Base-by-base conservation (phyloP, 2,888 invertebrate genomes). In the Drosophila kuntzei region DNA sequence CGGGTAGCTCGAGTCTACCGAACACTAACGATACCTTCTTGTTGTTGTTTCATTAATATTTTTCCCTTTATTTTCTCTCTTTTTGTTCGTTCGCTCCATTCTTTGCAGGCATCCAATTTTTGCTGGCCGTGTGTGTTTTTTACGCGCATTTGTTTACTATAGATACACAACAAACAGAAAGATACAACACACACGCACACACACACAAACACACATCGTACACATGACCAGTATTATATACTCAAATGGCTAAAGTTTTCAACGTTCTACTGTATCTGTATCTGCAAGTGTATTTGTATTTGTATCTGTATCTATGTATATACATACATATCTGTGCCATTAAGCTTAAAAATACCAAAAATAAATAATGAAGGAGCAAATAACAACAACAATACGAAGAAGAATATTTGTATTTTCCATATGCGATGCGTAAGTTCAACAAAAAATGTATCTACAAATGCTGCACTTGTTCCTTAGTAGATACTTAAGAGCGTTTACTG, bases 91-190 rank as follows among this genome's bases (percentile, higher is more conserved):
- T 58, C 20, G 55, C 37, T 62, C 55, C 58, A 49, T 59, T 49
- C 60, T 60, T 57, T 55, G 41, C 57, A 64, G 59, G 57, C 80
- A 68, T 59, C 64, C 79, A 78, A 69, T 71, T 82, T 83, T 76
- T 50, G 62, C 67, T 76, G 66, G 55, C 37, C 53, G 64, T 85
- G 68, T 81, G 79, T 75, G 58, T 68, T 75, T 82, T 88, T 81
- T 81, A 81, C 89, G 81, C 89, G 81, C 89, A 69, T 86, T 81
- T 81, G 81, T 81, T 81, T 81, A 81, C 81, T 86, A 80, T 55
- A 76, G 83, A 85, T 86, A 85, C 88, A 85, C 79, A 80, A 77
- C 69, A 81, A 85, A 69, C 66, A 51, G 49, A 62, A 51, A 80
- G 67, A 76, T 79, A 70, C 74, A 73, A 77, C 22, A 63, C 59